Evolutionary conservation across 2,113 vertebrate genomes (phyloP), one percentile per base, ranked within the genome.

Genomic region (Thomomys bottae): DNA sequence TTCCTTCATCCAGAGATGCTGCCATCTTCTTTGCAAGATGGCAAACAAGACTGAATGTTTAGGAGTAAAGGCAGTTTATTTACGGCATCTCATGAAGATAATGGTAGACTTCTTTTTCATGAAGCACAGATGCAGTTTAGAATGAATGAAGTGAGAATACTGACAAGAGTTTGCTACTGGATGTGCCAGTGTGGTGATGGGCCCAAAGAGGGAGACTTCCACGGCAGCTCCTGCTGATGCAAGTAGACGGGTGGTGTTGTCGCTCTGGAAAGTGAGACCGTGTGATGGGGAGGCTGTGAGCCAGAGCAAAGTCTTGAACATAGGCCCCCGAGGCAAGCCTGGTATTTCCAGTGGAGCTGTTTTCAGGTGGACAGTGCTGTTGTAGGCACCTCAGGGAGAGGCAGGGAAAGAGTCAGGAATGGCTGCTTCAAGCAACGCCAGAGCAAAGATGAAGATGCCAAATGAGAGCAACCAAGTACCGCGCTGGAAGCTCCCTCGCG

Each of bases 401-500:
- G 1, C 5, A 61, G 64, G 20, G 23, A 2, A 34, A 63, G 24
- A 45, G 49, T 54, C 49, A 76, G 26, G 32, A 6, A 45, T 67
- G 6, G 2, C 6, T 0, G 15, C 34, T n/a, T 73, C 11, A 0
- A 5, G 64, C 7, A 28, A 9, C 2, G 5, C 17, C 8, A 18
- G 9, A 24, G 10, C 23, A 12, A 21, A 8, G 11, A 8, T 0
- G 1, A 42, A 40, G 87, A 63, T 28, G 64, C 28, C 20, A 24
- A 76, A 20, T 61, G 12, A 18, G 10, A 3, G 28, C 63, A 30
- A 30, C 7, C 61, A 20, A 8, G n/a, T 15, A n/a, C 45, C 0
- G 0, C 6, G 11, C 1, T 6, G 9, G 67, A 2, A 24, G 14
- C 0, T 0, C 10, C 23, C 17, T 10, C 3, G 5, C 61, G 8